Conservation (phyloP, 2,797 vertebrate genomes). For the Diplodus puntazzo region DNA sequence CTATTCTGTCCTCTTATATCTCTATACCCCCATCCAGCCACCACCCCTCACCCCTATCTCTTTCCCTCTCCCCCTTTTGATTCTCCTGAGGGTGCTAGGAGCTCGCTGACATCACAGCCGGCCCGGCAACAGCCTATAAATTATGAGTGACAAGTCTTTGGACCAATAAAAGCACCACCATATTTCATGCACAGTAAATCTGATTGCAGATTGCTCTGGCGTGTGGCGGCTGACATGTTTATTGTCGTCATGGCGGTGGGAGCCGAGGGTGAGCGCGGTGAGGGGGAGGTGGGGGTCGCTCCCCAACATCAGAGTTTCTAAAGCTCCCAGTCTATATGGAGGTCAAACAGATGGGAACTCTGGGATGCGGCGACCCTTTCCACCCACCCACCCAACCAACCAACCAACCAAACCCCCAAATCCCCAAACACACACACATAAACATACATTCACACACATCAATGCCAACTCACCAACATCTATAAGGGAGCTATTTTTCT, state of each 20-base stretch:
- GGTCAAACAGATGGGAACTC: conserved; percentile 82
- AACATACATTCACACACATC: conserved; percentile 34
- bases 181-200: conserved; percentile 99
- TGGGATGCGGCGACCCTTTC: conserved; percentile 57
- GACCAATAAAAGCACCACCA: conserved; percentile 97
- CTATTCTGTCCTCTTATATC: conserved; percentile 61
- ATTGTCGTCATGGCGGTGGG: conserved; percentile 91
- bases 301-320: conserved; percentile 89
- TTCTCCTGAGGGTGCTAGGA: conserved; percentile 73
- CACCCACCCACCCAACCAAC: conserved; percentile 21
- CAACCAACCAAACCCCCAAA: conserved; percentile 37
- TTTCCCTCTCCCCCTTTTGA: conserved; percentile 62
- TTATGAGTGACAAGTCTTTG: conserved; percentile 98
- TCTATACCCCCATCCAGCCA: conserved; percentile 40
- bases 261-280: conserved; percentile 76
- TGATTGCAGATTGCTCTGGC: conserved; percentile 96
- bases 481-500: conserved; percentile 66
- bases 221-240: conserved; percentile 95
- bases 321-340: conserved; percentile 82
- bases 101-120: conserved; percentile 86
- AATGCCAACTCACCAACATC: conserved; percentile 56
- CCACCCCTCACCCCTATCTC: conserved; percentile 57
- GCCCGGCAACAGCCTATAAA: conserved; percentile 94
- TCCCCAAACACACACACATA: conserved; percentile 54
- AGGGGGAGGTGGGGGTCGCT: conserved; percentile 71